A percentile compares a stretch with the other conserved stretches of the same genome.
These are phyloP conservation scores for Cryptus armator DNA, from an alignment of 2,888 invertebrate species.

Conservation along the genomic window DNA sequence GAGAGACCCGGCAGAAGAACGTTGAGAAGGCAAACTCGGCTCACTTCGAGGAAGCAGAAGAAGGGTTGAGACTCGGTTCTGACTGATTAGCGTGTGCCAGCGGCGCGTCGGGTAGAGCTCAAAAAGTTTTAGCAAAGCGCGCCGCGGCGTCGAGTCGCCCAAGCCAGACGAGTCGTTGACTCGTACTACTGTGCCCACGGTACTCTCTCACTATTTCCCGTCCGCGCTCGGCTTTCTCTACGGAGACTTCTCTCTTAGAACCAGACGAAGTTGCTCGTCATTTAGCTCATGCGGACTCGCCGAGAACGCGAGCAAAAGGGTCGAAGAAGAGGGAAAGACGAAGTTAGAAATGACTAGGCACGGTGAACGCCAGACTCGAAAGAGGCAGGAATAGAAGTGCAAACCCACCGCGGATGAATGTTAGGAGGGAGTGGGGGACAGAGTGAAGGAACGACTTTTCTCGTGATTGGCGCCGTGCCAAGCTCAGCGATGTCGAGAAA, in stretches of 20 bases:
- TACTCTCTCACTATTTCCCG: conserved; percentile 10
- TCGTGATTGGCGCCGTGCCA: conserved; percentile 74
- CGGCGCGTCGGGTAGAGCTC: conserved; percentile 33
- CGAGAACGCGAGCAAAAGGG: conserved; percentile 21
- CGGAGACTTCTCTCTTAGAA: conserved; percentile 16
- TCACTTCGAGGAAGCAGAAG: conserved; percentile 25
- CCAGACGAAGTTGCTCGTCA: conserved; percentile 47
- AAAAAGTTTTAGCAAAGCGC: conserved; percentile 56
- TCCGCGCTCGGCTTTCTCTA: conserved; percentile 29
- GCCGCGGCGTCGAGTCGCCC: conserved; percentile 27
- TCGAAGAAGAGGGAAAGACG: conserved; percentile 27
- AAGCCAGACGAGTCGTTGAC: conserved; percentile 34
- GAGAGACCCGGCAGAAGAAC: neutral
- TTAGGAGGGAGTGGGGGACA: conserved; percentile 50
- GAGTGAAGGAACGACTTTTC: conserved; percentile 45
- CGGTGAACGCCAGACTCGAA: conserved; percentile 69
- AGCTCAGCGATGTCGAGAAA: conserved; percentile 65
- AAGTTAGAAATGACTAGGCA: conserved; percentile 72
- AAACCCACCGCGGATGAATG: conserved; percentile 59
- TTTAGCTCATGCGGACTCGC: conserved; percentile 38
- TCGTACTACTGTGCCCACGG: conserved; percentile 19
- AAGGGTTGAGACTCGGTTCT: conserved; percentile 25
- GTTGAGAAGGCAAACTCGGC: conserved; percentile 48
- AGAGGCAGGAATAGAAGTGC: conserved; percentile 62
- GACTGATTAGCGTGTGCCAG: conserved; percentile 60